Evolutionary conservation across 1,140 invertebrate genomes (phyloP), one percentile per base, ranked within the genome.

Genomic region (Cheumatopsyche charites): DNA sequence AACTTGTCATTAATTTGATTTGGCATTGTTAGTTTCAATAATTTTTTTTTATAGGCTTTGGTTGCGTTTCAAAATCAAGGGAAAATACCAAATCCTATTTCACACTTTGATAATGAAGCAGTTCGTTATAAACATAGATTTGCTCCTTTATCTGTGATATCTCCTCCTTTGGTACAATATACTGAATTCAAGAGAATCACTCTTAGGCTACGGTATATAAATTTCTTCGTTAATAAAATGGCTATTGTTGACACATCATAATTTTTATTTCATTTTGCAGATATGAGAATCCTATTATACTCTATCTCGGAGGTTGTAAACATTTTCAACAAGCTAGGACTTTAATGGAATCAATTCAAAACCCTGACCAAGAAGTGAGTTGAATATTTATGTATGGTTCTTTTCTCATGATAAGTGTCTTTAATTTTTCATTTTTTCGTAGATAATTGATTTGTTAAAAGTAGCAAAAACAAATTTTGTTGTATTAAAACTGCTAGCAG

Each of bases 91-190:
- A 87, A 92, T 79, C 90, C 93, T 41, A 87, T 91, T 75, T 87
- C 89, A 58, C 89, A 94, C 79, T 98, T 98, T 84, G 95, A 98
- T 82, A 94, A 90, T 78, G 97, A 98, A 83, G 89, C 93, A 78
- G 94, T 98, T 12, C 89, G 96, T 42, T 98, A 97, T 81, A 94
- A 97, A 78, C 95, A 98, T 74, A 88, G 97, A 70, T 95, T 98
- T 86, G 88, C 91, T 11, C 94, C 96, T 5, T 95, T 98, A 79
- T 89, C 90, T 19, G 88, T 90, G 25, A 86, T 98, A 1, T 85
- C 92, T n/a, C 96, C 96, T 15, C 94, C 95, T 0, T 92, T 93
- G 9, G 93, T 97, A 23, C 91, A 92, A 76, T 97, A 97, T 81
- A 84, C 87, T 58, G 94, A 96, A 83, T 96, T 94, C 79, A 81